A percentile compares a stretch with the other conserved stretches of the same genome.
Conservation (phyloP, 2,888 invertebrate genomes). For the Aspidiotus destructor region DNA sequence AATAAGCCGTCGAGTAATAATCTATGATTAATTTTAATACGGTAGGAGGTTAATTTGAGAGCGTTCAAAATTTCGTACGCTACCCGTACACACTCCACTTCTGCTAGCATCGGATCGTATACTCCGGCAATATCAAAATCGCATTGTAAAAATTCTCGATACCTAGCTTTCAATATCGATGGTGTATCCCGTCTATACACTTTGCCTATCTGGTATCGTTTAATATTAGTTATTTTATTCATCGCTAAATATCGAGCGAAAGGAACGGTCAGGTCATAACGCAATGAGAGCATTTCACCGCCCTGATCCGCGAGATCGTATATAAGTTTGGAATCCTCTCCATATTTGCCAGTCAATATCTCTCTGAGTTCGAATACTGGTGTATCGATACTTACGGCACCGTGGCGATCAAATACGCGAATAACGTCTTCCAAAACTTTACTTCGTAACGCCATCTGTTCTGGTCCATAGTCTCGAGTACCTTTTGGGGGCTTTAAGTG, state of each 20-base stretch:
- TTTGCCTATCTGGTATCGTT: slow-evolving; percentile 97
- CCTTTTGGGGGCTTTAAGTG: slow-evolving; percentile 85
- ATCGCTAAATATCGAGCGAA: slow-evolving; percentile 95
- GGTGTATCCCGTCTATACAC: slow-evolving; percentile 98
- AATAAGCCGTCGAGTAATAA: slow-evolving; percentile 92
- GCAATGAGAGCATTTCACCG: slow-evolving; percentile 87
- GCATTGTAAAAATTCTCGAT: slow-evolving; percentile 98
- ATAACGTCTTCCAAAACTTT: slow-evolving; percentile 77
- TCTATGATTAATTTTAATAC: slow-evolving; percentile 91
- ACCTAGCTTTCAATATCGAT: slow-evolving; percentile 88
- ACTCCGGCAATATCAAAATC: slow-evolving; percentile 98
- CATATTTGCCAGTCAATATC: slow-evolving; percentile 96
- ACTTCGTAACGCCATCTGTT: slow-evolving; percentile 88
- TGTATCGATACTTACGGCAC: slow-evolving; percentile 96
- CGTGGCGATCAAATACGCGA: slow-evolving; percentile 86
- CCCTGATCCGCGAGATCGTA: slow-evolving; percentile 98
- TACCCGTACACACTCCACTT: slow-evolving; percentile 91
- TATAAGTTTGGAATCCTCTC: slow-evolving; percentile 97
- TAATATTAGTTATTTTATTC: slow-evolving; percentile 88
- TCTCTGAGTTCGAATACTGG: slow-evolving; percentile 98
- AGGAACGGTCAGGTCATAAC: slow-evolving; percentile 97
- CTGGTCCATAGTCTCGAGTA: slow-evolving; percentile 87
- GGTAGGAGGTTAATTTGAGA: slow-evolving; percentile 75
- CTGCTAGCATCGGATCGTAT: slow-evolving; percentile 93
- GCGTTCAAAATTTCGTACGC: slow-evolving; percentile 80